These are phyloP conservation scores for Lytechinus pictus DNA, from an alignment of 35 echinoderm and acorn worm species.

Conservation along the genomic window DNA sequence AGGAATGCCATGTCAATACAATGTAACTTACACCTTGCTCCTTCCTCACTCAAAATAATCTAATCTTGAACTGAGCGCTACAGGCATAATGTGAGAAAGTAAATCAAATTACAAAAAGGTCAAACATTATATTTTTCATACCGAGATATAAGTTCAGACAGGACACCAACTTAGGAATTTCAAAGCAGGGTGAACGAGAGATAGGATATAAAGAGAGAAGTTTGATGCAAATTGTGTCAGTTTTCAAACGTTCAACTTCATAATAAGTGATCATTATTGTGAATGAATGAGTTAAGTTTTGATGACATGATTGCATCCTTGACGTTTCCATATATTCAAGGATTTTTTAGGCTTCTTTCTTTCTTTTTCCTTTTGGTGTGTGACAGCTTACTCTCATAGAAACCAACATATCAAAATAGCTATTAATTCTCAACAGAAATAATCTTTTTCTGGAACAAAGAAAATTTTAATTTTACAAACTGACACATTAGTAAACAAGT, in stretches of 20 bases:
- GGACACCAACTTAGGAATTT: not conserved
- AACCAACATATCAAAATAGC: not conserved
- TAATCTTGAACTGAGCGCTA: not conserved
- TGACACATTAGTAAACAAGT: not conserved
- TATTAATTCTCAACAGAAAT: not conserved
- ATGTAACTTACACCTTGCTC: slow-evolving; percentile 1
- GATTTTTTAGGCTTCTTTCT: too few relatives aligned
- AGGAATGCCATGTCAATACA: slow-evolving; percentile 2
- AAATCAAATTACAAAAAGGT: not conserved
- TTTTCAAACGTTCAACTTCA: too few relatives aligned
- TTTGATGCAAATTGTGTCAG: too few relatives aligned
- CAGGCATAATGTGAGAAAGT: not conserved
- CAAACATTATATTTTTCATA: not conserved
- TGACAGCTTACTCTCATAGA: too few relatives aligned
- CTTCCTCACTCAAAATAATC: not conserved
- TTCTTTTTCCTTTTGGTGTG: too few relatives aligned
- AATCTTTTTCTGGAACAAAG: not conserved
- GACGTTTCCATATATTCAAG: not conserved
- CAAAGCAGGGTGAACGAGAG: not conserved
- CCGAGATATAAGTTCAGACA: not conserved
- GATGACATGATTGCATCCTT: not conserved
- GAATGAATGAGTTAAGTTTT: not conserved
- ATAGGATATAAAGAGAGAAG: not conserved
- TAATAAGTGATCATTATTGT: not conserved
- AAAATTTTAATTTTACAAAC: not conserved